Evolutionary conservation across 2,113 vertebrate species (phyloP), one percentile per base, ranked within the genome.

Genomic region (Lichenostomus cassidix): DNA sequence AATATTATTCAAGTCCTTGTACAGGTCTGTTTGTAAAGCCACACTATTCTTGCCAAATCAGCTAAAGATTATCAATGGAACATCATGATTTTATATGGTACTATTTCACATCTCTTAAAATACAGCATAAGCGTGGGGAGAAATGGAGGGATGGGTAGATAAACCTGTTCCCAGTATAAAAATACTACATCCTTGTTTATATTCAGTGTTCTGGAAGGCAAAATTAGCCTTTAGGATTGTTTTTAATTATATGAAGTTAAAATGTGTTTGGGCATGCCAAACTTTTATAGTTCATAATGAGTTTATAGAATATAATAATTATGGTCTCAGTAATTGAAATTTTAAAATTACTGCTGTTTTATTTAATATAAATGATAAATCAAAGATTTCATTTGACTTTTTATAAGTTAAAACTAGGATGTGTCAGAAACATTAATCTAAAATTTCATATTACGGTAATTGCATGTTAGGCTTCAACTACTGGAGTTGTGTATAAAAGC

Each of bases 291-390:
- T 77, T 83, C 92, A 44, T 92, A 94, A 94, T 95, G 83, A 95
- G 82, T 96, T 91, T 89, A 93, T 96, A 96, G 94, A 88, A 70
- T 83, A 78, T 91, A 95, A 95, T 83, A 92, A 95, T 96, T 95
- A 97, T 83, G 64, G 62, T 78, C 75, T 91, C n/a, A 23, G 75
- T 86, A 97, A 95, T 97, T 94, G 88, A 97, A 97, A 93, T 44
- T 82, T 89, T 5, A 41, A 93, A 97, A 95, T 80, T 94, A 64
- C 55, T 90, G 60, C 69, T 91, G 17, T 85, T 77, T 95, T 93
- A 94, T 64, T 89, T 91, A 87, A 80, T 87, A 41, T 90, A 86
- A 95, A 95, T 53, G 63, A 71, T 87, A 97, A 96, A 94, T 74
- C 87, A 88, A 92, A 94, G 44, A 91, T 96, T 88, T 83, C 23